Evolutionary conservation across 2,888 invertebrate species (phyloP), one percentile per base, ranked within the genome.

Genomic region (Phengaris alcon): DNA sequence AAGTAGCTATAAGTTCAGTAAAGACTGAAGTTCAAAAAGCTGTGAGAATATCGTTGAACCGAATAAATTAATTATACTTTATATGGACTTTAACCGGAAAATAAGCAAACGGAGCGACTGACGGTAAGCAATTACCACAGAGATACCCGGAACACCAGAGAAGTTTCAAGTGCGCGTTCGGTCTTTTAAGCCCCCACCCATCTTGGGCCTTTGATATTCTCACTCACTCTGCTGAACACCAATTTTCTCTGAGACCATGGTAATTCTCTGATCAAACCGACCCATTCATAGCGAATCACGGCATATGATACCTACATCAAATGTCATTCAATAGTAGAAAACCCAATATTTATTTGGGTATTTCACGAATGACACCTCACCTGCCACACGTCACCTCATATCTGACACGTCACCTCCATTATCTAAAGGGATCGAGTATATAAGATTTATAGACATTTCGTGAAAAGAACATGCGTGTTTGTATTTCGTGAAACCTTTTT

Each of bases 321-420:
- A 44, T 64, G 13, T 64, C 13, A 59, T 22, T 44, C 12, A 64
- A 64, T 64, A 35, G 35, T 6, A 13, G 64, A 64, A 64, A 35
- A 35, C 8, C 48, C 22, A 22, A 12, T 12, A 64, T 64, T 64
- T 64, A 64, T 64, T 64, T 64, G 64, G 6, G 12, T 35, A 64
- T 64, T 35, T 64, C 64, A 44, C 64, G 44, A 64, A 64, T 64
- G 10, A 22, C 59, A 22, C 22, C 15, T 59, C 59, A 59, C 59
- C 22, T 22, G 22, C 5, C 10, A 59, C 22, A 13, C 13, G 13
- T 64, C 64, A 64, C 64, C 35, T 35, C 35, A 12, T 35, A 64
- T 44, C 64, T 44, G 64, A 64, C 64, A 64, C 13, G 64, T 64
- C 64, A 64, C 64, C 64, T 64, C 64, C 64, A 64, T 35, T 64